Evolutionary conservation across 2,113 vertebrate species (phyloP).

Genomic region (Sialia sialis): DNA sequence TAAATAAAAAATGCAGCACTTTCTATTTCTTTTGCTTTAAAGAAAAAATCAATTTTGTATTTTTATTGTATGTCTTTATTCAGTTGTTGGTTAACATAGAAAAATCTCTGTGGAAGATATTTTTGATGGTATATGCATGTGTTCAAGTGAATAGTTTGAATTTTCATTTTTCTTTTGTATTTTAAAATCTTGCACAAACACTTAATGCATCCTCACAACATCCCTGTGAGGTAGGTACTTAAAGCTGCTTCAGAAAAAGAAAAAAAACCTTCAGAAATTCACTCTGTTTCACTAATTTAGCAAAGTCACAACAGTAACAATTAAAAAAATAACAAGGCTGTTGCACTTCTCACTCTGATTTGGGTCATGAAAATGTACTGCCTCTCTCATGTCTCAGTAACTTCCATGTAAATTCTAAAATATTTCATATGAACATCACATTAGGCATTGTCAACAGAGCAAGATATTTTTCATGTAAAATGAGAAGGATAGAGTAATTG

Average conservation of each 20-base stretch:
- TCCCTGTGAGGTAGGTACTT: conserved; percentile 54
- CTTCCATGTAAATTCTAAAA: background rate
- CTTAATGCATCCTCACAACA: conserved; percentile 50
- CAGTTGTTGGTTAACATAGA: background rate
- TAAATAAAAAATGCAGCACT: background rate
- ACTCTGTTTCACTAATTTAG: background rate
- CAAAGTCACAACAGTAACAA: background rate
- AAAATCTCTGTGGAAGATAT: background rate
- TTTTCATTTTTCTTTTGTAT: background rate
- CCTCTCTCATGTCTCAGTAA: background rate
- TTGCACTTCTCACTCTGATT: background rate
- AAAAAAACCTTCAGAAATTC: background rate
- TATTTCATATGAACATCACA: background rate
- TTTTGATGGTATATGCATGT: background rate
- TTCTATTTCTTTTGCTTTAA: background rate
- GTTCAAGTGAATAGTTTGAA: background rate
- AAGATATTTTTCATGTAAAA: background rate
- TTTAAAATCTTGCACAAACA: background rate
- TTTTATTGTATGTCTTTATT: conserved; percentile 17
- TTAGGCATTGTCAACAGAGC: background rate
- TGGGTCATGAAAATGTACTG: background rate
- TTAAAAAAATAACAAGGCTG: background rate
- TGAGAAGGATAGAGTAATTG: background rate
- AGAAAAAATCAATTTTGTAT: background rate
- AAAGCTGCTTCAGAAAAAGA: background rate